Base-by-base conservation (phyloP, 2,113 vertebrate species). In the Columbina picui region DNA sequence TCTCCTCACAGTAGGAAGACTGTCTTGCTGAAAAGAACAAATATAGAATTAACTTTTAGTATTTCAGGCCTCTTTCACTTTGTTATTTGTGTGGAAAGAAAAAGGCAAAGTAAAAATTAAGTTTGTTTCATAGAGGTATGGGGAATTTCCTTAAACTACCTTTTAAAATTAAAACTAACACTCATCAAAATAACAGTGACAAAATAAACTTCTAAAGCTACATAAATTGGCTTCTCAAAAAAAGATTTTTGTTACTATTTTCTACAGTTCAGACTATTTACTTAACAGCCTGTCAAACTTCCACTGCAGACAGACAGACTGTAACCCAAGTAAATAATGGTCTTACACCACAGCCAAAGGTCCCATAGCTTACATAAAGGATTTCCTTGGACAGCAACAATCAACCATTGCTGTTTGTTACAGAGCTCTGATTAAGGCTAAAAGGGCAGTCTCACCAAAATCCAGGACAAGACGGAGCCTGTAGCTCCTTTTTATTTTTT, bases 11-110 rank as follows among this genome's bases (percentile, higher is more conserved):
- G 90, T 12, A 93, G 92, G 84, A 96, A 96, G 56, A 89, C 16
- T 65, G 57, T 84, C 91, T 94, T 96, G 65, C 87, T 91, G 80
- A 97, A 95, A 32, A 97, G 95, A 97, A 95, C 69, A 96, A 89
- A 91, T 74, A 84, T 50, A 67, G 64, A 91, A 95, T 90, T 94
- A 97, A 83, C 81, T 95, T 97, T 14, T 32, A 89, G 22, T 68
- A 94, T 64, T 91, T 88, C 55, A 90, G 22, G 8, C 14, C 61
- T 96, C 70, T 97, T 94, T 89, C 43, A 92, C 89, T 68, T 91
- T 88, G 56, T 71, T 43, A 23, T 88, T 79, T 65, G 49, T 52
- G 57, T 87, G 59, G 67, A 89, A 71, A 73, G 56, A 65, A 76
- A 90, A 64, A 23, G n/a, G 73, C 61, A 94, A 85, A 86, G 2